Conservation (phyloP, 2,797 vertebrate genomes). For the Macrochelys suwanniensis region DNA sequence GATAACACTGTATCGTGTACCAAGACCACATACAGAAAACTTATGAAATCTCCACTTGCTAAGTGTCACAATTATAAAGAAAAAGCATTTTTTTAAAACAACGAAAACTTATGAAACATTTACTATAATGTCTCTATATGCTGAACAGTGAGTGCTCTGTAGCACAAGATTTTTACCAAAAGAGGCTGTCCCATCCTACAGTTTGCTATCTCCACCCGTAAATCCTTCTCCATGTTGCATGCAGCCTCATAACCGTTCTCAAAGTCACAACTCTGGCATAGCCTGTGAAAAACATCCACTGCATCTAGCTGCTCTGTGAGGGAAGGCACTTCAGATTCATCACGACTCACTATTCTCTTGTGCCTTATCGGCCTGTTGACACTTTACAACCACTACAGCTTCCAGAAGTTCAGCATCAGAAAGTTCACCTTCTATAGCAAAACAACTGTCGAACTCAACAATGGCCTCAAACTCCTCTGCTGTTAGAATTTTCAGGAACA, state of each 20-base stretch:
- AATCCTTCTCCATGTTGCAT: not conserved
- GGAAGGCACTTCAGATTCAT: not conserved
- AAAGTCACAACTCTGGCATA: not conserved
- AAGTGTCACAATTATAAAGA: not conserved
- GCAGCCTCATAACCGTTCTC: not conserved
- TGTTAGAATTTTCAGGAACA: not conserved
- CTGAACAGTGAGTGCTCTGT: not conserved
- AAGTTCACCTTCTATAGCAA: not conserved
- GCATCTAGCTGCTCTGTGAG: not conserved
- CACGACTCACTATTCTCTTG: not conserved
- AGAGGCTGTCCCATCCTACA: not conserved
- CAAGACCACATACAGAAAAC: not conserved
- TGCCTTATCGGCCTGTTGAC: not conserved
- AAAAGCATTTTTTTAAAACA: not conserved
- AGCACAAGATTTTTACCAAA: not conserved
- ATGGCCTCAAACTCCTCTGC: not conserved
- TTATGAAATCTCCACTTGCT: not conserved
- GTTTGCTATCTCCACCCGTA: not conserved
- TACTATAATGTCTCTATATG: not conserved
- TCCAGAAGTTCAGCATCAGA: not conserved
- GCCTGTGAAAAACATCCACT: not conserved
- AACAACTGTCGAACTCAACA: not conserved
- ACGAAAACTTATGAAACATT: not conserved
- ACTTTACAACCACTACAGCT: not conserved
- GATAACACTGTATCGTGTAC: not conserved